Conservation (phyloP, 1,140 invertebrate genomes). For the Sitobion miscanthi region DNA sequence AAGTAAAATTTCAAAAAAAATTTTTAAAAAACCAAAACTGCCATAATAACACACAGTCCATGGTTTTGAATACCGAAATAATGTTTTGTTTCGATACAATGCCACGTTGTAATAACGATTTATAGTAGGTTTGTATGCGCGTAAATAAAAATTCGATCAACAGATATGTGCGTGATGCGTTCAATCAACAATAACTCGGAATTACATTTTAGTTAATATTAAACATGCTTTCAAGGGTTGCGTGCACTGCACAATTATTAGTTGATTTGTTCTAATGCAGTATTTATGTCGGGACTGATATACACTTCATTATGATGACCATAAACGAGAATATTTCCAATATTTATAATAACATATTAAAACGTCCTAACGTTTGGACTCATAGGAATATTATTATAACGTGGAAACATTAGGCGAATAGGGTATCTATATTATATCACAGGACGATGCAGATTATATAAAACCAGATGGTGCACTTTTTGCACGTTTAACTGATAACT, state of each 20-base stretch:
- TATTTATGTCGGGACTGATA: not conserved
- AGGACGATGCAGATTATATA: too few relatives aligned
- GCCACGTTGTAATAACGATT: not conserved
- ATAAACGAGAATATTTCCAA: too few relatives aligned
- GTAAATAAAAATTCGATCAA: constrained; percentile 17
- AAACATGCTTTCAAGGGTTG: not conserved
- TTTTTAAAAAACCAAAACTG: too few relatives aligned
- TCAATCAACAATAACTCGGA: not conserved
- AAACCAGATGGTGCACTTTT: too few relatives aligned
- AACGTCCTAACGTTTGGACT: too few relatives aligned
- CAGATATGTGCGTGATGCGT: constrained; percentile 26
- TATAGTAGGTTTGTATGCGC: not conserved
- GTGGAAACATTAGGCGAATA: too few relatives aligned
- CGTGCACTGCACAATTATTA: not conserved
- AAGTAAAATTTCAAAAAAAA: too few relatives aligned
- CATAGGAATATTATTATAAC: too few relatives aligned
- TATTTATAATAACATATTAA: too few relatives aligned
- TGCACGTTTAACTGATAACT: too few relatives aligned
- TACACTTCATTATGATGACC: not conserved
- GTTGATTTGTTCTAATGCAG: not conserved
- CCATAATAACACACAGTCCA: too few relatives aligned
- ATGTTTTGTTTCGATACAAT: not conserved
- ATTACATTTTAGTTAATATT: not conserved
- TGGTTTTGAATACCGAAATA: not conserved
- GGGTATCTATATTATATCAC: too few relatives aligned